A percentile compares a stretch with the other conserved stretches of the same genome.
Conservation (phyloP, 2,113 vertebrate genomes). For the Sciurus niger region DNA sequence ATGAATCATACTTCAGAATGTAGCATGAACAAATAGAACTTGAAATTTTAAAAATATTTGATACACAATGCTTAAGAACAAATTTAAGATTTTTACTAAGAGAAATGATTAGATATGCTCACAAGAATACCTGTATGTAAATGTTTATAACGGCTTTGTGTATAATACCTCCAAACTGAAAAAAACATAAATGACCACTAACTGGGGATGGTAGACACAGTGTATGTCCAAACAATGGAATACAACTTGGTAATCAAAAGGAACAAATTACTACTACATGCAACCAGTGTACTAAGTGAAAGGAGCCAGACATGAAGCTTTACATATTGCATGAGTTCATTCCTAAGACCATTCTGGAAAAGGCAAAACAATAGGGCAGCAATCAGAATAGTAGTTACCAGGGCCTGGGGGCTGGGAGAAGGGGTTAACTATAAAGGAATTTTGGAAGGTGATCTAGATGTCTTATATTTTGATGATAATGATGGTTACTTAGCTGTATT, state of each 20-base stretch:
- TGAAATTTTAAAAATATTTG: neutral
- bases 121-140: neutral
- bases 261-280: neutral
- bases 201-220: neutral
- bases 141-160: neutral
- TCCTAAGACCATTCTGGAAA: neutral
- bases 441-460: too few species aligned
- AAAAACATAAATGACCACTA: neutral
- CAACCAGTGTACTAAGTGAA: too few species aligned
- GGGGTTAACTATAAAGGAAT: neutral
- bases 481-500: neutral
- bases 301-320: neutral
- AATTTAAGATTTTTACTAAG: neutral
- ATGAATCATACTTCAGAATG: neutral
- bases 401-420: neutral
- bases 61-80: neutral
- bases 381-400: neutral
- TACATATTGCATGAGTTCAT: neutral
- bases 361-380: neutral
- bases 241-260: neutral
- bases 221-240: neutral
- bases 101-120: neutral
- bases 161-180: neutral
- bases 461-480: neutral
- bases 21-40: neutral